phyloP scores from a whole-genome alignment of 2,113 vertebrate genomes.

The Actenoides hombroni region DNA sequence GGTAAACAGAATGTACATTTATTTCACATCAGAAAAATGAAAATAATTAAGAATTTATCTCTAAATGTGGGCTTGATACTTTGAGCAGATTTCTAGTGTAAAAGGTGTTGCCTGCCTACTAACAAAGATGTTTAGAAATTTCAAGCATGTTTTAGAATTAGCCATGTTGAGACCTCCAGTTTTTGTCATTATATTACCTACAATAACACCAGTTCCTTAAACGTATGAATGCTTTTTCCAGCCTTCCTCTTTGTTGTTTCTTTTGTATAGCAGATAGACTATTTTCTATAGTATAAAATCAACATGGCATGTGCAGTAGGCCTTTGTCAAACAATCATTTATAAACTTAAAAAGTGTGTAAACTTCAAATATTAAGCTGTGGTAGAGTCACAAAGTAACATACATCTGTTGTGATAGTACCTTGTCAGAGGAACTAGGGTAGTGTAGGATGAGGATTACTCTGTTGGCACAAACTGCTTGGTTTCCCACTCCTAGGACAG shows the following conservation, averaged over 20 bases:
- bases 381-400: neutral
- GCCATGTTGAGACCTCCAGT: fast-evolving
- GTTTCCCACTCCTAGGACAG: neutral
- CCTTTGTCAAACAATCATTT: neutral
- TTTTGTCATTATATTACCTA: neutral
- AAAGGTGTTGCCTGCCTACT: neutral
- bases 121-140: neutral
- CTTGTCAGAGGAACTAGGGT: neutral
- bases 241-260: neutral
- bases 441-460: fast-evolving
- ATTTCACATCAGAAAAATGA: constrained; percentile 16
- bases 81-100: neutral
- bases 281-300: neutral
- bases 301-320: neutral
- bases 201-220: neutral
- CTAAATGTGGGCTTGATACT: neutral
- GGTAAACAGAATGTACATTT: neutral
- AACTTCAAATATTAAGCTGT: neutral
- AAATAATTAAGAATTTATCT: neutral
- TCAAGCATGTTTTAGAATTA: neutral
- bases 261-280: neutral
- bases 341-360: neutral
- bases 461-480: neutral
- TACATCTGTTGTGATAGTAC: neutral
- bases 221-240: neutral